phyloP scores from a whole-genome alignment of 2,888 invertebrate genomes.

The Shargacucullia verbasci region DNA sequence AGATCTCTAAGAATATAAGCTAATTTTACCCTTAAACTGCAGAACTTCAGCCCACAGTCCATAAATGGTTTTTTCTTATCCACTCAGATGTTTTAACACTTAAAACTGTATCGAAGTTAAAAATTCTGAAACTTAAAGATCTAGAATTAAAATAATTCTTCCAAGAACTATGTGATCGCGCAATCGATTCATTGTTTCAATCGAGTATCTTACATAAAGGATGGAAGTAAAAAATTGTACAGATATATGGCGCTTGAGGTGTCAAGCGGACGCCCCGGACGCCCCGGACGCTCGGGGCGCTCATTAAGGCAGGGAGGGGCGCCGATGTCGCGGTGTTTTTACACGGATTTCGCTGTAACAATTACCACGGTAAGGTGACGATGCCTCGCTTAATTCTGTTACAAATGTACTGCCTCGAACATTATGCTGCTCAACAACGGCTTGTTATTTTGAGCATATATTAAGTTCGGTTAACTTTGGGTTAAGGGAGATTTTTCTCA shows the following conservation, averaged over 20 bases:
- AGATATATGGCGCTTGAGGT: conserved; percentile 45
- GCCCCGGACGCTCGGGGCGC: conserved; percentile 56
- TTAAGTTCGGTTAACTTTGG: not conserved
- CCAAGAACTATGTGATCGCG: conserved; percentile 10
- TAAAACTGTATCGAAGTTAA: too few relatives aligned
- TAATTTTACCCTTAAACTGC: too few relatives aligned
- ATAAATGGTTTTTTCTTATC: too few relatives aligned
- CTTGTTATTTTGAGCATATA: conserved; percentile 24
- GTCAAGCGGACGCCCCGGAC: conserved; percentile 44
- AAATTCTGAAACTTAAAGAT: too few relatives aligned
- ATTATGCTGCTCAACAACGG: conserved; percentile 36
- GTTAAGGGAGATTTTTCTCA: too few relatives aligned
- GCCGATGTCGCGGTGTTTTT: conserved; percentile 57
- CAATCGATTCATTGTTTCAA: conserved; percentile 44
- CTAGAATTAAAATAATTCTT: conserved; percentile 8
- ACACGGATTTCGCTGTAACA: conserved; percentile 61
- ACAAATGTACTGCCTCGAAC: conserved; percentile 42
- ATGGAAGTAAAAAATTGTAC: conserved; percentile 39
- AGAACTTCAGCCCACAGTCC: too few relatives aligned
- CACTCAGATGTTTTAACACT: too few relatives aligned
- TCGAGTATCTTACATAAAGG: conserved; percentile 47
- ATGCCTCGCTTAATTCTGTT: conserved; percentile 63
- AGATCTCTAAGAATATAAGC: too few relatives aligned
- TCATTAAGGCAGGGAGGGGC: conserved; percentile 54
- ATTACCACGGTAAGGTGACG: conserved; percentile 62